phyloP scores from a whole-genome alignment of 2,113 vertebrate species.

The Varanus salvator region DNA sequence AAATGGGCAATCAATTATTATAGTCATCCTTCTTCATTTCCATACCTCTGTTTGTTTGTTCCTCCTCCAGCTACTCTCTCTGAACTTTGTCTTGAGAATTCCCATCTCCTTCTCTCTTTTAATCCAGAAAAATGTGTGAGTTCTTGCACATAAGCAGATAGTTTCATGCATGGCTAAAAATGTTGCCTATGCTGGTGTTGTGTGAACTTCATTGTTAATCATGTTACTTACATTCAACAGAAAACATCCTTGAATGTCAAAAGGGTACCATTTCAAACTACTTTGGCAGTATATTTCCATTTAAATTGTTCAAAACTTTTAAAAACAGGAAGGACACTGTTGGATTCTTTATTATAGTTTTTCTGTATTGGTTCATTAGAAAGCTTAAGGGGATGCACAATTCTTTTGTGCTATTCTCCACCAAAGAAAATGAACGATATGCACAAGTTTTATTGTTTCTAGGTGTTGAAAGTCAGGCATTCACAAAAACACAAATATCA shows the following conservation, averaged over 20 bases:
- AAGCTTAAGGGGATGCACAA: background rate
- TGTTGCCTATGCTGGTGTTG: conserved; percentile 33
- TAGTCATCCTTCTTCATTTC: conserved; percentile 52
- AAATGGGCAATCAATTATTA: conserved; percentile 45
- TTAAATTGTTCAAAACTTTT: conserved; percentile 28
- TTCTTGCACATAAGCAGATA: conserved; percentile 44
- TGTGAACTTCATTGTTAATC: conserved; percentile 25
- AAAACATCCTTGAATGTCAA: conserved; percentile 46
- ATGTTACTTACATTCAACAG: conserved; percentile 30
- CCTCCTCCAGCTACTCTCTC: conserved; percentile 33
- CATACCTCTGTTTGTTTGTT: conserved; percentile 35
- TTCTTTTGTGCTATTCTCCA: conserved; percentile 25
- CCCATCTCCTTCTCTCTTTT: conserved; percentile 18
- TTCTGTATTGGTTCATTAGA: background rate
- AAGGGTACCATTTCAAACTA: conserved; percentile 29
- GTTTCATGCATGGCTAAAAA: conserved; percentile 8
- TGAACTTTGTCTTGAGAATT: conserved; percentile 40
- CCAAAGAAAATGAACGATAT: conserved; percentile 15
- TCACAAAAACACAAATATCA: conserved; percentile 63
- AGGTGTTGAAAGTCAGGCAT: conserved; percentile 40
- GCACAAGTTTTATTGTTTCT: conserved; percentile 44
- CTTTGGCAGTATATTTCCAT: background rate
- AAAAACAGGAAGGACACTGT: background rate
- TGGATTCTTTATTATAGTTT: conserved; percentile 27
- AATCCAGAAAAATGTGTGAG: conserved; percentile 11